A percentile compares a stretch with the other conserved stretches of the same genome.
phyloP scores from a whole-genome alignment of 2,888 invertebrate species.

The Hymenopus coronatus region DNA sequence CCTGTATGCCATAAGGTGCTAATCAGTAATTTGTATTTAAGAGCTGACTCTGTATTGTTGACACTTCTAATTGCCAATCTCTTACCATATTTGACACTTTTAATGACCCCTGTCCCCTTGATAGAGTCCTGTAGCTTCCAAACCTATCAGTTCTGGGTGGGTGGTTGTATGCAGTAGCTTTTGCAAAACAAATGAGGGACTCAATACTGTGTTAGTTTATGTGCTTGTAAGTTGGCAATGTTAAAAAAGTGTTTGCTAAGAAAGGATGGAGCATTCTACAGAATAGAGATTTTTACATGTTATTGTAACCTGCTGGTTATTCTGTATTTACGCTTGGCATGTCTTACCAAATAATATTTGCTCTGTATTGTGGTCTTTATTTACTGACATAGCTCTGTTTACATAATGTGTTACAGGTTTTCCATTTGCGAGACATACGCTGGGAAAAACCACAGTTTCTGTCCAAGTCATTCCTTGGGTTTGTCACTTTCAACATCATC shows the following conservation, averaged over 20 bases:
- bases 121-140: neutral
- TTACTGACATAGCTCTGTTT: neutral
- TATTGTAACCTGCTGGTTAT: no score
- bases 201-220: no score
- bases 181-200: no score
- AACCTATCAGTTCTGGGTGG: neutral
- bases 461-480: conserved; percentile 87
- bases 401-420: conserved; percentile 60
- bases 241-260: no score
- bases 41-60: neutral
- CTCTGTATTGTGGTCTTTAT: neutral
- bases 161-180: neutral
- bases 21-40: neutral
- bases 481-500: conserved; percentile 84
- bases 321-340: no score
- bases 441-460: conserved; percentile 88
- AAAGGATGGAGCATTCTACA: no score
- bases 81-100: neutral
- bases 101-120: neutral
- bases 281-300: no score
- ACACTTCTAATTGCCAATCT: neutral
- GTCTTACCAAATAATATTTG: neutral
- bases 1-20: neutral
- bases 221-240: no score
- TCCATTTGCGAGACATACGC: conserved; percentile 81